Evolutionary conservation across 2,888 invertebrate genomes (phyloP), one percentile per base, ranked within the genome.

Genomic region (Furcula furcula): DNA sequence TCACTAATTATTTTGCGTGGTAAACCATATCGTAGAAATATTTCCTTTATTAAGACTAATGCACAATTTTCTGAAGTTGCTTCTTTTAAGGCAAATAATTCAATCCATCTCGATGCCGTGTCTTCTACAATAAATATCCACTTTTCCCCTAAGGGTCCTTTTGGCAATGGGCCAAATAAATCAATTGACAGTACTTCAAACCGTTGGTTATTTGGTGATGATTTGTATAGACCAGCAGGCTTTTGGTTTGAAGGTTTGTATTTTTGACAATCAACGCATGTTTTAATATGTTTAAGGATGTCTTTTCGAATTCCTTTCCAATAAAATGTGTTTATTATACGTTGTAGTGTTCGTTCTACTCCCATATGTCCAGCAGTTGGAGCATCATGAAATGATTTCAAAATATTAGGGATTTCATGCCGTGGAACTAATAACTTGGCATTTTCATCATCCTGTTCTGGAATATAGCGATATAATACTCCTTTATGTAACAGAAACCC

Each of bases 11-110:
- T 4, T 4, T 48, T 27, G 0, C 57, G 34, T 2, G 51, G 50
- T 3, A 55, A 19, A 1, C 56, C 61, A 26, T 44, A 59, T 1
- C 62, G 30, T 3, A 61, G 18, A 14, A 59, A 62, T 4, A 37
- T 30, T 15, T 55, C 53, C 1, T 49, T 28, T 1, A 54, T 35
- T 0, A 58, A 15, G 0, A 30, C 22, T 1, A 27, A 28, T 0
- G 58, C 54, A 26, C 55, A 54, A 4, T 26, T 9, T 20, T 36
- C 28, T 0, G 37, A 22, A 11, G 36, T 42, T 0, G 46, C 43
- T 1, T 27, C 22, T 5, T 30, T 27, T 2, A 54, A 13, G 0
- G 51, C 19, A 13, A 38, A 51, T 2, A 55, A 11, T 15, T 55
- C 60, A 0, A 54, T 36, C 51, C 56, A 57, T 0, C 53, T 12